phyloP scores from a whole-genome alignment of 1,140 invertebrate genomes.

The Achatina immaculata region DNA sequence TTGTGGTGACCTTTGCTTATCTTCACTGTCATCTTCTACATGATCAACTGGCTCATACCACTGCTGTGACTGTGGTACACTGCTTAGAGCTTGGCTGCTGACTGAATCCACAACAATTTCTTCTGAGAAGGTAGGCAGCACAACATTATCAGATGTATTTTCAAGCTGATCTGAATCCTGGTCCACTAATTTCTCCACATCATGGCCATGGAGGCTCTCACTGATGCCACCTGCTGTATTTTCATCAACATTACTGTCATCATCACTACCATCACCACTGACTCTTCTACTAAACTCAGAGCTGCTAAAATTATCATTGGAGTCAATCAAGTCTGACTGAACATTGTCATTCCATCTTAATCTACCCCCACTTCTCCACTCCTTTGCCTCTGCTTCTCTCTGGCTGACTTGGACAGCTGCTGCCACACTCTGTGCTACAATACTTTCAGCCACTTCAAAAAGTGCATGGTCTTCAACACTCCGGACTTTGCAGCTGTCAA shows the following conservation, averaged over 20 bases:
- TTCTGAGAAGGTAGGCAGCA: not conserved
- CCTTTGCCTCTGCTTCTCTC: not conserved
- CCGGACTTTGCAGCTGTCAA: not conserved
- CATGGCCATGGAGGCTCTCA: not conserved
- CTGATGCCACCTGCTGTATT: not conserved
- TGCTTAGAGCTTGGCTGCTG: not conserved
- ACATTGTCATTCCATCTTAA: slow-evolving; percentile 10
- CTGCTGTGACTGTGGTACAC: not conserved
- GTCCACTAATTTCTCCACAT: not conserved
- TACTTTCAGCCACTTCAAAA: slow-evolving; percentile 15
- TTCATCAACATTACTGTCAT: slow-evolving; percentile 13
- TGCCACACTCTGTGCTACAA: not conserved
- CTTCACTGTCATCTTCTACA: not conserved
- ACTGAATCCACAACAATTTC: not conserved
- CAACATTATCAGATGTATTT: not conserved
- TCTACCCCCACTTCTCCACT: not conserved
- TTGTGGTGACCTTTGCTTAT: not conserved
- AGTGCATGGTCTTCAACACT: slow-evolving; percentile 21
- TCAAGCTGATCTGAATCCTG: too few relatives aligned
- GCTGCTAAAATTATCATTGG: not conserved
- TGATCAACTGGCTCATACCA: not conserved
- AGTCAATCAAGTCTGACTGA: not conserved
- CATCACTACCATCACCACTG: not conserved
- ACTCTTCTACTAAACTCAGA: not conserved
- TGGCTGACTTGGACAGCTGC: not conserved